Percentiles rank a stretch among this genome's conserved stretches.
Conservation (phyloP, 1,140 invertebrate species). For the Argopecten irradians region DNA sequence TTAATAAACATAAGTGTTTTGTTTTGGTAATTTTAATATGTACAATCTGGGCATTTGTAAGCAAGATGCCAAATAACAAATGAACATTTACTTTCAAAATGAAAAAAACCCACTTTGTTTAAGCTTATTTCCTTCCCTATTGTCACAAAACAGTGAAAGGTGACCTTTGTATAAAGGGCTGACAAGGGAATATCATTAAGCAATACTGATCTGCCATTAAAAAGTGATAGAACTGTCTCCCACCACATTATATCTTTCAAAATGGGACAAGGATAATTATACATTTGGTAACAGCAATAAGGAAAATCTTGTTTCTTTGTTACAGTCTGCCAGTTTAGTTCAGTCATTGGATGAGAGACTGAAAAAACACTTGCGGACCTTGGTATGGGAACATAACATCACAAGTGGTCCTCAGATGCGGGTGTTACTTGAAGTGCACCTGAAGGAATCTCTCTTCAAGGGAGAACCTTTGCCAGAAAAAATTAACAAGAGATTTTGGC, state of each 20-base stretch:
- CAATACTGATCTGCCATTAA: background rate
- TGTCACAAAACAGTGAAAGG: background rate
- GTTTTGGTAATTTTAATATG: no score
- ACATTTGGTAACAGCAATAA: background rate
- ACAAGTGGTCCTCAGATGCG: slow-evolving; percentile 29
- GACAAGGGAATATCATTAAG: background rate
- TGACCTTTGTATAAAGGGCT: background rate
- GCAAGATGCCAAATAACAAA: no score
- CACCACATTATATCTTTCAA: background rate
- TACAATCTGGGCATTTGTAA: no score
- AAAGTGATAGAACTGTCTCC: no score
- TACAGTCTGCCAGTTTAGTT: slow-evolving; percentile 32
- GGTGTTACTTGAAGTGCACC: slow-evolving; percentile 31
- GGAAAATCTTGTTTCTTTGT: background rate
- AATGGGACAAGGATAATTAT: background rate
- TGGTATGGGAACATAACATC: slow-evolving; percentile 35
- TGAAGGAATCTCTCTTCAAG: slow-evolving; percentile 33
- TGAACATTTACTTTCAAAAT: no score
- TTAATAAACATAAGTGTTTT: no score
- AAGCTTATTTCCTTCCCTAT: background rate
- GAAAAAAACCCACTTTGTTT: background rate
- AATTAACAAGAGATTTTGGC: slow-evolving; percentile 45
- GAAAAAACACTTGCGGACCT: slow-evolving; percentile 29
- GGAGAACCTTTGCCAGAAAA: slow-evolving; percentile 24
- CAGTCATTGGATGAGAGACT: slow-evolving; percentile 35